These are phyloP conservation scores for Gallinago undulata DNA, from an alignment of 2,113 vertebrate species.

Conservation along the genomic window DNA sequence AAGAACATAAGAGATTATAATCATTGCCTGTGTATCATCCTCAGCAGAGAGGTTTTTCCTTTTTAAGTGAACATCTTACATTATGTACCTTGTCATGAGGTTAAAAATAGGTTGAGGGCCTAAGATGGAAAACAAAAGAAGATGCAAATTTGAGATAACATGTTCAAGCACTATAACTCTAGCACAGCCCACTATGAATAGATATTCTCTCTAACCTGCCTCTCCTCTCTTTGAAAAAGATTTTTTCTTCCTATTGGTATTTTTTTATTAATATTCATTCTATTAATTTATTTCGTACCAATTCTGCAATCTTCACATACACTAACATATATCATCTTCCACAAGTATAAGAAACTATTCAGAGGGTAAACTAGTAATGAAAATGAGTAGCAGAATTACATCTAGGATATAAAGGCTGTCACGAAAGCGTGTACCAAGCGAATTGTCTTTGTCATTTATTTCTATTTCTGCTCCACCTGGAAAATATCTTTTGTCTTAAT, in stretches of 20 bases:
- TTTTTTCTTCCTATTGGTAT: neutral
- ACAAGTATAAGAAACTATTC: neutral
- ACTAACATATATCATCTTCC: neutral
- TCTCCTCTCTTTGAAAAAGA: neutral
- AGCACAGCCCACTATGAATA: neutral
- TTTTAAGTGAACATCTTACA: constrained; percentile 24
- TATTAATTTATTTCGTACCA: neutral
- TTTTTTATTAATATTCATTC: neutral
- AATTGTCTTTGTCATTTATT: neutral
- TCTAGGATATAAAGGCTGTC: neutral
- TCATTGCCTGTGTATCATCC: neutral
- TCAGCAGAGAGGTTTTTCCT: neutral
- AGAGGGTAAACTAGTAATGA: neutral
- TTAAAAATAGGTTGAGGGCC: neutral
- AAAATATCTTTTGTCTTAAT: neutral
- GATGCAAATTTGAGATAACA: neutral
- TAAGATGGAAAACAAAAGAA: neutral
- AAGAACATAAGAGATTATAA: neutral
- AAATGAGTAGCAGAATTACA: neutral
- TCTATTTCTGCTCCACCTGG: neutral
- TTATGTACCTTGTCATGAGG: neutral
- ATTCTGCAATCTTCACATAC: neutral
- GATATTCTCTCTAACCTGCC: neutral
- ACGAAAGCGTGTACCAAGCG: neutral
- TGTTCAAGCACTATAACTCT: neutral